These are phyloP conservation scores for Apodemus agrarius DNA, from an alignment of 2,797 vertebrate species.

Conservation along the genomic window DNA sequence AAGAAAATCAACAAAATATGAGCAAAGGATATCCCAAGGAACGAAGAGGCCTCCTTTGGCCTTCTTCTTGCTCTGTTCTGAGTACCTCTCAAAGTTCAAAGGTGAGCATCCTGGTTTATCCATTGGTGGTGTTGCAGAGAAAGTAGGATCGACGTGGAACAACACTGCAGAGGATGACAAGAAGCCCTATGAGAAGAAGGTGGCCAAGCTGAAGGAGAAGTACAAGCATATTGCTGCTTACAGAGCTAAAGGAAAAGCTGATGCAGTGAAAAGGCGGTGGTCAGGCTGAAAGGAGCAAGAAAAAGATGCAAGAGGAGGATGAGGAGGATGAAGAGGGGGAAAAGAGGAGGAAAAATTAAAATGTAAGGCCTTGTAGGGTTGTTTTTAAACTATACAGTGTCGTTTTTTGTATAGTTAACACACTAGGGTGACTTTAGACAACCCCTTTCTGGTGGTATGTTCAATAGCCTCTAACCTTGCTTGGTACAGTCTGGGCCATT, in stretches of 20 bases:
- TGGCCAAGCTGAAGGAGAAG: not conserved
- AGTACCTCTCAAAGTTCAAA: not conserved
- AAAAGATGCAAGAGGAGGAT: too few relatives aligned
- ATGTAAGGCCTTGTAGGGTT: slow-evolving; percentile 95
- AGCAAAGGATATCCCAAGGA: not conserved
- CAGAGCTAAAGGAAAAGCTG: not conserved
- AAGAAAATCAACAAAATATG: not conserved
- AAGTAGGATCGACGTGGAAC: not conserved
- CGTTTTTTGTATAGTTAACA: slow-evolving; percentile 95
- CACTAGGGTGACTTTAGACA: slow-evolving; percentile 95
- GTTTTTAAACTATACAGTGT: slow-evolving; percentile 98
- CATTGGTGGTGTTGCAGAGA: not conserved
- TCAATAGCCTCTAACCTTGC: slow-evolving; percentile 94
- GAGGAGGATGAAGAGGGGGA: too few relatives aligned
- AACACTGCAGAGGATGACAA: not conserved
- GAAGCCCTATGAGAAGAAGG: not conserved
- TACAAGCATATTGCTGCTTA: not conserved
- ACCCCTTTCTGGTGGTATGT: slow-evolving; percentile 92
- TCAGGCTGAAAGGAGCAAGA: not conserved
- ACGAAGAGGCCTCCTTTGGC: not conserved
- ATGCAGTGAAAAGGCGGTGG: not conserved
- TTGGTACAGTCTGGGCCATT: slow-evolving; percentile 91
- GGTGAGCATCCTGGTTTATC: not conserved
- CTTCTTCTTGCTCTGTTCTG: not conserved
- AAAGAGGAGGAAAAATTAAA: slow-evolving; percentile 68